phyloP scores from a whole-genome alignment of 2,888 invertebrate genomes.

The Pseudococcus viburni region DNA sequence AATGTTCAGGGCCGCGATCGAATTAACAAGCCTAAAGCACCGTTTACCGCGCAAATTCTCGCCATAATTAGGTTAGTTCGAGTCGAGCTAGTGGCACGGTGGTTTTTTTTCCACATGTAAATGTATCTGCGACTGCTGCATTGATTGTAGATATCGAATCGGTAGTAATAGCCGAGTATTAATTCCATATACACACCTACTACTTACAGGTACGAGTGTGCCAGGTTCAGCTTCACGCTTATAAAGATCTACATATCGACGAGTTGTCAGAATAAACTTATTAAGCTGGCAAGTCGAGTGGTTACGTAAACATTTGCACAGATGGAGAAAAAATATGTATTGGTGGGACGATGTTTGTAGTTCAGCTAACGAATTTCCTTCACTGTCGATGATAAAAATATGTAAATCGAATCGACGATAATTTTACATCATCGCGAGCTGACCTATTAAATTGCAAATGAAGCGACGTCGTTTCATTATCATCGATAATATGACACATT shows the following conservation, averaged over 20 bases:
- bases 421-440: slow-evolving; percentile 21
- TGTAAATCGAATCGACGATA: background rate
- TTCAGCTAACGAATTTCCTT: slow-evolving; percentile 8
- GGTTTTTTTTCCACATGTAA: background rate
- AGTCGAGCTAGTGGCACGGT: background rate
- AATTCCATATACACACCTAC: background rate
- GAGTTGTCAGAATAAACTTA: too few relatives aligned
- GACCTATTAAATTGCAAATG: slow-evolving; percentile 45
- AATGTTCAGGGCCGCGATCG: slow-evolving; percentile 33
- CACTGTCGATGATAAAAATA: background rate
- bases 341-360: background rate
- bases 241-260: too few relatives aligned
- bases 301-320: background rate
- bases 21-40: slow-evolving; percentile 15
- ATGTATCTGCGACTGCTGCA: background rate
- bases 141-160: background rate
- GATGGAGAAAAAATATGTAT: background rate
- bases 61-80: slow-evolving; percentile 3
- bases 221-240: too few relatives aligned
- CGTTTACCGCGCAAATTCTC: background rate
- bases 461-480: slow-evolving; percentile 24
- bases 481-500: background rate
- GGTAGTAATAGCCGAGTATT: too few relatives aligned
- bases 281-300: too few relatives aligned
- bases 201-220: too few relatives aligned